Evolutionary conservation across 2,113 vertebrate species (phyloP).

Genomic region (Acinonyx jubatus): DNA sequence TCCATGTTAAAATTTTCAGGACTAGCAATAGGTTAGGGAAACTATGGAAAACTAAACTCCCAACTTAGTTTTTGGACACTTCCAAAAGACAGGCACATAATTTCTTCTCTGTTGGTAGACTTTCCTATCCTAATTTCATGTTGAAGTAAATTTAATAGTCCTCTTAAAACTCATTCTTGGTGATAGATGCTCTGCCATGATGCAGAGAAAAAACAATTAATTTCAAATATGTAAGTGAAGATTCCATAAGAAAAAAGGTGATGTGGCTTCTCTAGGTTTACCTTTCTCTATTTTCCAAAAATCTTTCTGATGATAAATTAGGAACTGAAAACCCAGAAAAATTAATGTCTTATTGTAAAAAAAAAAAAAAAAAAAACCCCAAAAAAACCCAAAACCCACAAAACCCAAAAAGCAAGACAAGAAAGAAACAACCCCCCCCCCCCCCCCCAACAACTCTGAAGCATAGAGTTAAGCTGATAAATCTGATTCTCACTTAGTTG

Average conservation of each 20-base stretch:
- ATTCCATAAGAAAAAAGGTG: background rate
- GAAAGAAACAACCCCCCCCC: background rate
- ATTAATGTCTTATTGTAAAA: background rate
- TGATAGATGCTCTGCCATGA: background rate
- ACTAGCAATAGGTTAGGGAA: constrained; percentile 41
- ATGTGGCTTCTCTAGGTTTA: background rate
- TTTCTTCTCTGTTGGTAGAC: constrained; percentile 56
- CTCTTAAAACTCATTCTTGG: constrained; percentile 40
- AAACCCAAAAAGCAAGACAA: background rate
- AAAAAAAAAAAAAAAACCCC: too few relatives aligned
- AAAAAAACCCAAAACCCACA: background rate
- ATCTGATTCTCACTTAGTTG: constrained; percentile 32
- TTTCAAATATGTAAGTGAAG: constrained; percentile 37
- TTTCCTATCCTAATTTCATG: constrained; percentile 60
- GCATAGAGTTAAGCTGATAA: background rate
- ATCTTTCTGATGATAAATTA: background rate
- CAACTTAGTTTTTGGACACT: constrained; percentile 73
- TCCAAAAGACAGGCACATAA: constrained; percentile 48
- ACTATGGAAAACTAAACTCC: constrained; percentile 39
- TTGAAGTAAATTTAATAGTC: constrained; percentile 43
- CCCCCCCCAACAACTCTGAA: background rate
- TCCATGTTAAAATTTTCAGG: constrained; percentile 63
- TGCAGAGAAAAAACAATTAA: constrained; percentile 38
- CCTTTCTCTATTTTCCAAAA: constrained; percentile 34
- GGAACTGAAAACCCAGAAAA: constrained; percentile 29